Percentiles rank a stretch among this genome's conserved stretches.
These are phyloP conservation scores for Azemiops feae DNA, from an alignment of 2,113 vertebrate species.

Conservation along the genomic window DNA sequence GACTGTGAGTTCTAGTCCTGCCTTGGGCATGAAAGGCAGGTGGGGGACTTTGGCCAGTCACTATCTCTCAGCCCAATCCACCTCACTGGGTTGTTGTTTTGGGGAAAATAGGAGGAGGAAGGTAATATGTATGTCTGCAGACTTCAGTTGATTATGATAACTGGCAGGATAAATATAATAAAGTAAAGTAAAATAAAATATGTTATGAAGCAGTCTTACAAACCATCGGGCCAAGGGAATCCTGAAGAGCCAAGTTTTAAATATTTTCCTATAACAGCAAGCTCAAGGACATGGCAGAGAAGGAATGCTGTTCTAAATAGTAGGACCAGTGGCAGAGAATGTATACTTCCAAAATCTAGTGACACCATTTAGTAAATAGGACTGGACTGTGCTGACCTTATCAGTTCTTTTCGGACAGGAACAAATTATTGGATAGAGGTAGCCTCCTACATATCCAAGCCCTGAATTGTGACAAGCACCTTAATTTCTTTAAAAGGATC, in stretches of 20 bases:
- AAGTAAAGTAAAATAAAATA: neutral
- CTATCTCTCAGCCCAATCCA: neutral
- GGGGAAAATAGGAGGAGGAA: neutral
- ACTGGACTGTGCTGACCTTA: neutral
- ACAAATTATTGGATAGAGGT: neutral
- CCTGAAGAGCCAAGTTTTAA: neutral
- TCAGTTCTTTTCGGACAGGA: neutral
- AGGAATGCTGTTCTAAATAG: neutral
- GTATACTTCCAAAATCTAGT: neutral
- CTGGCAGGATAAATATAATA: neutral
- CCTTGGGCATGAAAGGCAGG: neutral
- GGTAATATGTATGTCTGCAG: neutral
- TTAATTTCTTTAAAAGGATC: neutral
- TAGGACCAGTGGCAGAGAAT: neutral
- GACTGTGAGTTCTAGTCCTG: neutral
- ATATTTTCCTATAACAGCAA: neutral
- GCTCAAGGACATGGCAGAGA: neutral
- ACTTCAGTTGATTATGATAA: neutral
- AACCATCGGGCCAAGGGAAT: neutral
- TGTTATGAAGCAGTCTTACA: neutral
- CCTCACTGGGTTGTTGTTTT: neutral
- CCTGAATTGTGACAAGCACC: neutral
- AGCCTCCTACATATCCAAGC: neutral
- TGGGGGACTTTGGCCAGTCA: neutral
- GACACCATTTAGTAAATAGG: neutral